Conservation (phyloP, 2,797 vertebrate genomes). For the Gorsachius magnificus region DNA sequence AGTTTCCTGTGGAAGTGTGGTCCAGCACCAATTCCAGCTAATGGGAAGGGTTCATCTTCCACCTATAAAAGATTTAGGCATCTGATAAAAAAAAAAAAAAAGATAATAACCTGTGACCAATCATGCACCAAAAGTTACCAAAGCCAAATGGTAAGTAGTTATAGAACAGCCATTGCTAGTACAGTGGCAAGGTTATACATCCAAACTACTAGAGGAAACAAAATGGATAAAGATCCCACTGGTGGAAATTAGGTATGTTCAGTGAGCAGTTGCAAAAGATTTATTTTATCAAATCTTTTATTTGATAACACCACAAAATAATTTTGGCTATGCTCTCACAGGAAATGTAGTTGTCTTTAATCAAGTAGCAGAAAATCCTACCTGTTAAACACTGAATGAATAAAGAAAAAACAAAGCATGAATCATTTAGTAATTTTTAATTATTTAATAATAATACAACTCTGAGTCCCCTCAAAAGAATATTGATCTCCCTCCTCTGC, state of each 20-base stretch:
- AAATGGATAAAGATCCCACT: background rate
- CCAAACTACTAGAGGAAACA: background rate
- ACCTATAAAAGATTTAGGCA: background rate
- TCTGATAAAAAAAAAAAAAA: background rate
- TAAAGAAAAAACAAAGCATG: constrained; percentile 40
- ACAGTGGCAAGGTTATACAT: background rate
- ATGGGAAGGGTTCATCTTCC: background rate
- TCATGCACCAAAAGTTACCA: background rate
- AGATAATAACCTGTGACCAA: background rate
- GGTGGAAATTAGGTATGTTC: background rate
- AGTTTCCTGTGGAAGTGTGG: background rate
- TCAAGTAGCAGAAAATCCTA: constrained; percentile 28
- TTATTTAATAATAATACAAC: constrained; percentile 56
- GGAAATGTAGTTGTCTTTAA: background rate
- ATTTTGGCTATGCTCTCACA: background rate
- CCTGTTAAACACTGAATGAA: constrained; percentile 13
- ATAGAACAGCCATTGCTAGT: background rate
- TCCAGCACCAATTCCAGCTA: background rate
- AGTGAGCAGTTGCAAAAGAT: background rate
- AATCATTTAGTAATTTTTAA: constrained; percentile 51
- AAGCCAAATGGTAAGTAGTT: background rate
- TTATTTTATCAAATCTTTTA: background rate
- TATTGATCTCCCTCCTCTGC: constrained; percentile 15
- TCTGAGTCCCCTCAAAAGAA: background rate
- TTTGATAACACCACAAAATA: background rate